phyloP scores from a whole-genome alignment of 2,113 vertebrate genomes.

The Carassius gibelio region DNA sequence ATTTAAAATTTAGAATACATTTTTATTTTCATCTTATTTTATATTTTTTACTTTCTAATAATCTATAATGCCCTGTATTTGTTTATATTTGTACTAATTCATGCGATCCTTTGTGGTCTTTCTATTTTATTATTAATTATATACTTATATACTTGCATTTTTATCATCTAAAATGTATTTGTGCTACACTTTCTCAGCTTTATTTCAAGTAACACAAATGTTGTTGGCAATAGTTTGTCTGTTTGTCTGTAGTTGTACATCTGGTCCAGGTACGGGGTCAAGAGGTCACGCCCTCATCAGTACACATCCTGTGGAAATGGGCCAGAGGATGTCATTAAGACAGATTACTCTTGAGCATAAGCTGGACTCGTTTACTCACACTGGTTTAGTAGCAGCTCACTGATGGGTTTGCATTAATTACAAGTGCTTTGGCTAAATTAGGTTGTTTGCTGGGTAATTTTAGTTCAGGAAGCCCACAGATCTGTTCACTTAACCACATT shows the following conservation, averaged over 20 bases:
- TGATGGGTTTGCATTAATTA: background rate
- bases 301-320: conserved; percentile 45
- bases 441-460: background rate
- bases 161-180: background rate
- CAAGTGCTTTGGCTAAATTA: conserved; percentile 11
- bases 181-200: background rate
- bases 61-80: background rate
- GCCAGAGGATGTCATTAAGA: conserved; percentile 33
- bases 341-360: conserved; percentile 5
- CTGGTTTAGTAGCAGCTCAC: background rate
- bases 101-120: background rate
- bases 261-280: conserved; percentile 43
- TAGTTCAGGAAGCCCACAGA: background rate
- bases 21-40: no score
- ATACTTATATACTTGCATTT: background rate
- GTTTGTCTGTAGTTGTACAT: conserved; percentile 44
- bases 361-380: conserved; percentile 17
- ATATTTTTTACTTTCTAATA: no score
- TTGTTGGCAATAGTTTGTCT: background rate
- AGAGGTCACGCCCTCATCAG: conserved; percentile 36
- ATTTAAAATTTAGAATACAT: no score
- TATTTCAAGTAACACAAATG: background rate
- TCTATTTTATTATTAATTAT: background rate
- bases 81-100: no score
- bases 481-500: background rate